These are phyloP conservation scores for Cataglyphis hispanica DNA, from an alignment of 1,140 invertebrate genomes.

Conservation along the genomic window DNA sequence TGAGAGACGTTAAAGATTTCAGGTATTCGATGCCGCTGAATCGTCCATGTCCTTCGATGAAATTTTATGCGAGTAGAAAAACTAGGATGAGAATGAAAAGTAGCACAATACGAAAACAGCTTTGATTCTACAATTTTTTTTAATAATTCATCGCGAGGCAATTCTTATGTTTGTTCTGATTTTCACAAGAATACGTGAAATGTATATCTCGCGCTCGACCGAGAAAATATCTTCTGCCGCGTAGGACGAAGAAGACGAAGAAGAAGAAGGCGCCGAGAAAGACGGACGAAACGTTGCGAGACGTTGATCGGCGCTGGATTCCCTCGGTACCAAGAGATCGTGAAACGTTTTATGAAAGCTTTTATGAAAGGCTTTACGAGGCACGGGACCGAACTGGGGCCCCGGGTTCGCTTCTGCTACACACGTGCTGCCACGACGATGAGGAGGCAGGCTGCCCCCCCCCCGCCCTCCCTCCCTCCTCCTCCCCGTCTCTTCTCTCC, in stretches of 20 bases:
- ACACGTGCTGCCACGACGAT: slow-evolving; percentile 76
- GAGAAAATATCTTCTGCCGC: slow-evolving; percentile 12
- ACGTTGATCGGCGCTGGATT: slow-evolving; percentile 55
- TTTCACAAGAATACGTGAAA: slow-evolving; percentile 16
- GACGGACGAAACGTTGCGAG: slow-evolving; percentile 43
- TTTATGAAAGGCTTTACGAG: slow-evolving; percentile 85
- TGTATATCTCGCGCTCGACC: background rate
- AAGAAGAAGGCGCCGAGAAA: slow-evolving; percentile 16
- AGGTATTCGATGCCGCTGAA: slow-evolving; percentile 68
- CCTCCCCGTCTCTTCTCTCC: no score
- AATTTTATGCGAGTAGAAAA: slow-evolving; percentile 66
- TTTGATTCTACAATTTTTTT: background rate
- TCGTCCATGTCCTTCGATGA: slow-evolving; percentile 49
- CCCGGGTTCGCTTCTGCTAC: slow-evolving; percentile 77
- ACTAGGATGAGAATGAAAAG: slow-evolving; percentile 17
- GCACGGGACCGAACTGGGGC: slow-evolving; percentile 61
- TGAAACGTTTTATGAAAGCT: slow-evolving; percentile 84
- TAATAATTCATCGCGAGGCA: background rate
- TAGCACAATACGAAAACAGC: background rate
- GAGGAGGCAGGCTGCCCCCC: slow-evolving; percentile 17
- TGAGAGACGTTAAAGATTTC: slow-evolving; percentile 68
- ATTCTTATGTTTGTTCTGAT: background rate
- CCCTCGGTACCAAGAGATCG: slow-evolving; percentile 72
- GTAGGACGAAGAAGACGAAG: background rate
- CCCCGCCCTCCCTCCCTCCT: no score